Evolutionary conservation across 2,113 vertebrate genomes (phyloP).

Genomic region (Macroglossus sobrinus): DNA sequence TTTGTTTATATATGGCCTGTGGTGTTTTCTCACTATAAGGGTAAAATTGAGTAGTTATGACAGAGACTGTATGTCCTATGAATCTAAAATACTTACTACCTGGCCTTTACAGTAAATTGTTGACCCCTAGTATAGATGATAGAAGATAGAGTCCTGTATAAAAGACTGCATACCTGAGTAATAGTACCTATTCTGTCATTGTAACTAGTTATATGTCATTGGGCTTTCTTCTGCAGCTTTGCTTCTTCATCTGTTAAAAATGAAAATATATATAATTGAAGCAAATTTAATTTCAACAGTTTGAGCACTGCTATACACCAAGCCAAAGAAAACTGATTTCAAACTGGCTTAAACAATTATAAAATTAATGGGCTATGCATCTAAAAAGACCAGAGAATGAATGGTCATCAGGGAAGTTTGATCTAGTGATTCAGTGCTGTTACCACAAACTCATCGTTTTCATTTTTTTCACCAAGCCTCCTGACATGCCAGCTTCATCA

Average conservation of each 20-base stretch:
- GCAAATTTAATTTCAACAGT: not conserved
- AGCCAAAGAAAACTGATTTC: slow-evolving; percentile 18
- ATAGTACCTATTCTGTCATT: not conserved
- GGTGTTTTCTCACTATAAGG: not conserved
- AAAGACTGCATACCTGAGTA: not conserved
- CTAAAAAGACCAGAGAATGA: not conserved
- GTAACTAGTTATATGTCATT: not conserved
- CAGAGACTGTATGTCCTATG: not conserved
- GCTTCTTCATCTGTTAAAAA: not conserved
- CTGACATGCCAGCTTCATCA: not conserved
- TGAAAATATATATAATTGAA: not conserved
- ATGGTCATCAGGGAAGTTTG: not conserved
- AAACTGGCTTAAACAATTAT: not conserved
- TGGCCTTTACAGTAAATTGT: not conserved
- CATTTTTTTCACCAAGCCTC: not conserved
- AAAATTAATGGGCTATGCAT: not conserved
- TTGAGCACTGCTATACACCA: not conserved
- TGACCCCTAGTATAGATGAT: not conserved
- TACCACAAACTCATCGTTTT: not conserved
- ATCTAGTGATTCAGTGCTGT: not conserved
- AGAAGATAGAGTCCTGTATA: not conserved
- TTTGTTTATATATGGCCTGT: not conserved
- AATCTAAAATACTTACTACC: not conserved
- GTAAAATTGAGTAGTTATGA: not conserved
- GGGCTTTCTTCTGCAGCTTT: not conserved